Percentiles rank a stretch among this genome's conserved stretches.
Conservation (phyloP, 2,888 invertebrate genomes). For the Octodonta nipae region DNA sequence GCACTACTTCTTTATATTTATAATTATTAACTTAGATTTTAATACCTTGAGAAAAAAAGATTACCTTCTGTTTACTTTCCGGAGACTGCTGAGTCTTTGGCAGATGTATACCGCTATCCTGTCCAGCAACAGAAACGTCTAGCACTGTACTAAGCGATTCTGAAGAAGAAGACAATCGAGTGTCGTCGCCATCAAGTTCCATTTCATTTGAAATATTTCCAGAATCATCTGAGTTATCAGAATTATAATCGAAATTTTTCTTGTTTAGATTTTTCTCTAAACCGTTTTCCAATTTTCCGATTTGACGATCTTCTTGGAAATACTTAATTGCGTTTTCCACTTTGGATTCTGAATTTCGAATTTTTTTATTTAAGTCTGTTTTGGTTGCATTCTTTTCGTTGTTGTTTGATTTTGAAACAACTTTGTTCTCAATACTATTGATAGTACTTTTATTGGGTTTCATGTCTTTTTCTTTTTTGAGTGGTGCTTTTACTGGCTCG, state of each 20-base stretch:
- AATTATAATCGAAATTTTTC: constrained; percentile 38
- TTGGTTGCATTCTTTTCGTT: no score
- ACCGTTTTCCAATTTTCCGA: constrained; percentile 3
- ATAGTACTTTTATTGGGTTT: no score
- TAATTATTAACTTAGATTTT: no score
- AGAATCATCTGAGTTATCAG: constrained; percentile 64
- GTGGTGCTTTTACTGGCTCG: no score
- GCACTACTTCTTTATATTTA: no score
- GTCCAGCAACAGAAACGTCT: constrained; percentile 10
- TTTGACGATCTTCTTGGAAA: constrained; percentile 7
- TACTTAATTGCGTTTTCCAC: constrained; percentile 11
- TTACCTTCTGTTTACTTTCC: no score
- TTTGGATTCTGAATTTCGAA: constrained; percentile 14
- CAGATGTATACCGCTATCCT: constrained; percentile 13
- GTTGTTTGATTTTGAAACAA: no score
- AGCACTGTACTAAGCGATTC: constrained; percentile 16
- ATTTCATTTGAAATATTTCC: constrained; percentile 69
- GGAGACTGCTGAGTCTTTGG: constrained; percentile 5
- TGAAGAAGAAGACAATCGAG: constrained; percentile 14
- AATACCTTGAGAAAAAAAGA: no score
- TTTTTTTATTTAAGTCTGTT: no score
- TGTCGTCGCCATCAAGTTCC: constrained; percentile 32
- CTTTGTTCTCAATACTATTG: no score
- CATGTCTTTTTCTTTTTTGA: no score
- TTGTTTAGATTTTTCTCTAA: constrained; percentile 10